These are phyloP conservation scores for Geophilus truncorum DNA, from an alignment of 2,888 invertebrate species.

Conservation along the genomic window DNA sequence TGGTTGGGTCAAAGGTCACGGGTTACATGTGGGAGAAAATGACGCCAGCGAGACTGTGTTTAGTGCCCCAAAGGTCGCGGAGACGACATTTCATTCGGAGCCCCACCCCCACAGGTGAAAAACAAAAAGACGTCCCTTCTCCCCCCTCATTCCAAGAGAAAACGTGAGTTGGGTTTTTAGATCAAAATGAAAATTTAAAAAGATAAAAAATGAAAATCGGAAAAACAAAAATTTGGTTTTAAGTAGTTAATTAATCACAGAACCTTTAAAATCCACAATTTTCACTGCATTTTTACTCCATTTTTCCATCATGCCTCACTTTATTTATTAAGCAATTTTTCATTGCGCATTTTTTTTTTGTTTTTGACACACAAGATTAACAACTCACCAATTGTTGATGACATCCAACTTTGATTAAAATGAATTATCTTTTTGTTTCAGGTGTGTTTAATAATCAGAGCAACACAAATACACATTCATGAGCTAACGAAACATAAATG, in stretches of 20 bases:
- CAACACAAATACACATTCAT: slow-evolving; percentile 10
- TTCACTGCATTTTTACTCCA: too few relatives aligned
- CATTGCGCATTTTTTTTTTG: too few relatives aligned
- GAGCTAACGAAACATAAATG: neutral
- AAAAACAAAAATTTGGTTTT: neutral
- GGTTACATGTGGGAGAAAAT: neutral
- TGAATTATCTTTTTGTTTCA: neutral
- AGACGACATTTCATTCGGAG: neutral
- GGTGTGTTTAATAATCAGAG: neutral
- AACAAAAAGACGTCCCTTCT: neutral
- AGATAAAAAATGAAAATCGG: neutral
- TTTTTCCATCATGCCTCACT: too few relatives aligned
- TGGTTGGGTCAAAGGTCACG: neutral
- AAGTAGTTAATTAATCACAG: neutral
- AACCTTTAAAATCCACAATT: neutral
- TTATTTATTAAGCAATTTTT: too few relatives aligned
- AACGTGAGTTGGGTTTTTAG: neutral
- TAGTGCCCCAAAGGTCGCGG: neutral
- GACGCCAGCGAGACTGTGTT: neutral
- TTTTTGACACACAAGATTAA: too few relatives aligned
- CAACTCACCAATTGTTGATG: neutral
- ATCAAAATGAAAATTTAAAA: neutral
- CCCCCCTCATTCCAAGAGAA: neutral
- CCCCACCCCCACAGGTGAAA: neutral
- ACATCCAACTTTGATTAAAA: neutral